phyloP scores from a whole-genome alignment of 2,888 invertebrate species.

The Cerceris rybyensis region DNA sequence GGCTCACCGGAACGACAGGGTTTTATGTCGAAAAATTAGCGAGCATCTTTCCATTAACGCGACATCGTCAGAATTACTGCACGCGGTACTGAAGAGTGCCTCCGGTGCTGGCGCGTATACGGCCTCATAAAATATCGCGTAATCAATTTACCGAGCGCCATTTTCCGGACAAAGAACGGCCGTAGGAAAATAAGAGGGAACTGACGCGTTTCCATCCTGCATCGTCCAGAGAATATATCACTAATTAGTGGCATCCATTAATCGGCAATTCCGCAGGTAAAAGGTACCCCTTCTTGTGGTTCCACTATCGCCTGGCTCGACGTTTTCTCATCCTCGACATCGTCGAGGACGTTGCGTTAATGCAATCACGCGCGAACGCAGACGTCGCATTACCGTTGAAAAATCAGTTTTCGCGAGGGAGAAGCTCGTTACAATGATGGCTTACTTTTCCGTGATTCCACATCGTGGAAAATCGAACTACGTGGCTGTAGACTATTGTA shows the following conservation, averaged over 20 bases:
- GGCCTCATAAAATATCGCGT: constrained; percentile 16
- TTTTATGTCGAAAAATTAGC: background rate
- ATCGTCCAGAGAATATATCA: constrained; percentile 9
- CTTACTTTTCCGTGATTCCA: constrained; percentile 33
- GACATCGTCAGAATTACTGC: background rate
- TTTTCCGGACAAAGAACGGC: background rate
- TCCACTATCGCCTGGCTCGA: constrained; percentile 1
- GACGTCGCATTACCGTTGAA: constrained; percentile 13
- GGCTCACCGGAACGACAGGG: background rate
- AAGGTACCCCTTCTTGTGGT: constrained; percentile 24
- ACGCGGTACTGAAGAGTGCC: background rate
- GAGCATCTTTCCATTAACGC: background rate
- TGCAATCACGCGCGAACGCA: background rate
- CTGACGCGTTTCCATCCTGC: background rate
- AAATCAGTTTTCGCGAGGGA: constrained; percentile 24
- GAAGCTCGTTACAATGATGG: constrained; percentile 9
- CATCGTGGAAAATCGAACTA: constrained; percentile 34
- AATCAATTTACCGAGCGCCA: constrained; percentile 13
- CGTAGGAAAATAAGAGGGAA: background rate
- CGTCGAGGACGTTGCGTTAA: background rate
- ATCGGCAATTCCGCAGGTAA: constrained; percentile 42
- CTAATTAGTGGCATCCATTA: constrained; percentile 50
- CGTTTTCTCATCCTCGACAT: background rate
- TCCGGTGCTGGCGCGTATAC: background rate
- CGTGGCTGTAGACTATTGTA: constrained; percentile 22